A percentile compares a stretch with the other conserved stretches of the same genome.
phyloP scores from a whole-genome alignment of 2,888 invertebrate genomes.

The Heteromyza rotundicornis region DNA sequence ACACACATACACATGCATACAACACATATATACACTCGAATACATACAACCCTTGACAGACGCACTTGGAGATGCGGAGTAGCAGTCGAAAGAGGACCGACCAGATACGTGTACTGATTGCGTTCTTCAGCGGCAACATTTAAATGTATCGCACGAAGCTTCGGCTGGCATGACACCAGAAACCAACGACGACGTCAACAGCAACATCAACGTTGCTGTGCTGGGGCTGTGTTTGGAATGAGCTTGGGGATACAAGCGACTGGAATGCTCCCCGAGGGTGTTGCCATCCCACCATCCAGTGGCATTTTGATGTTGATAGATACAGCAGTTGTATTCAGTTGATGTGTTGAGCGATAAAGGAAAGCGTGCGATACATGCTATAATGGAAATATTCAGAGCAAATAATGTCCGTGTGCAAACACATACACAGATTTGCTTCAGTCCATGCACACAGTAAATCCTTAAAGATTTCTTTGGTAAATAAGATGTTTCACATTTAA shows the following conservation, averaged over 20 bases:
- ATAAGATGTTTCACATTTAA: no score
- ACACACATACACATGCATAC: background rate
- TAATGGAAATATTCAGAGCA: conserved; percentile 52
- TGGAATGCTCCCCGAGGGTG: conserved; percentile 20
- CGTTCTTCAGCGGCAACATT: conserved; percentile 38
- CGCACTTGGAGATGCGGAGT: no score
- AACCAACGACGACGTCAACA: background rate
- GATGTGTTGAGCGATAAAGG: conserved; percentile 44
- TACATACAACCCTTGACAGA: no score
- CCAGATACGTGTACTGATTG: conserved; percentile 6
- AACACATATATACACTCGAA: conserved; percentile 43
- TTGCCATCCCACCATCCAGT: conserved; percentile 13
- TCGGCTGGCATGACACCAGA: background rate
- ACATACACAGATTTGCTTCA: background rate
- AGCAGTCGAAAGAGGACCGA: conserved; percentile 3
- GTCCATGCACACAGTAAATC: background rate
- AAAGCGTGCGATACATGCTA: conserved; percentile 49
- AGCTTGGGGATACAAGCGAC: conserved; percentile 12
- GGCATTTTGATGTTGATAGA: conserved; percentile 47
- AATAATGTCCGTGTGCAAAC: conserved; percentile 38
- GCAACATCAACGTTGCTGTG: background rate
- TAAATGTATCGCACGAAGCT: conserved; percentile 38
- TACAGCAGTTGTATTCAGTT: conserved; percentile 31
- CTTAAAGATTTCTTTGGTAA: no score
- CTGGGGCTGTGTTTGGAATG: conserved; percentile 24